Percentiles rank a stretch among this genome's conserved stretches.
Conservation (phyloP, 2,797 vertebrate species). For the Ataeniobius toweri region DNA sequence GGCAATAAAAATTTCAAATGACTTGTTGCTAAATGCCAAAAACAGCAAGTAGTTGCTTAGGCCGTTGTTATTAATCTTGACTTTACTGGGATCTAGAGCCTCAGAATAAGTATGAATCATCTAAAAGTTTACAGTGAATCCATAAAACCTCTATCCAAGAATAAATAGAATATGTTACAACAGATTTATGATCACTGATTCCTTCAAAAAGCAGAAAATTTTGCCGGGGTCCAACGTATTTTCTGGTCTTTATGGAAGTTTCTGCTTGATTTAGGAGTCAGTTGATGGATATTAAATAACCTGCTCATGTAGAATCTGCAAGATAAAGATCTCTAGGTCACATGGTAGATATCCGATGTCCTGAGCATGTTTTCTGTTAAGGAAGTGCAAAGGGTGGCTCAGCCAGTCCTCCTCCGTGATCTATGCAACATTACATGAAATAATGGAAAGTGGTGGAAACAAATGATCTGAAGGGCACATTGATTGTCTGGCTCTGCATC, state of each 20-base stretch:
- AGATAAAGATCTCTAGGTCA: slow-evolving; percentile 74
- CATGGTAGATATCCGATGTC: slow-evolving; percentile 63
- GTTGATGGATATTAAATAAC: slow-evolving; percentile 64
- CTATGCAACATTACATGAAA: slow-evolving; percentile 58
- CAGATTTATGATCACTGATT: slow-evolving; percentile 36
- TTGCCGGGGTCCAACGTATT: slow-evolving; percentile 24
- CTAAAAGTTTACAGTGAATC: slow-evolving; percentile 15
- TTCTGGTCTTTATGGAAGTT: slow-evolving; percentile 26
- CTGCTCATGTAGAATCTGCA: slow-evolving; percentile 70
- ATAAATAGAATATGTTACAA: slow-evolving; percentile 21
- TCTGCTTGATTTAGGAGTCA: slow-evolving; percentile 52
- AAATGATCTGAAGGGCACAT: slow-evolving; percentile 45
- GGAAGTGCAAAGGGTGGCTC: slow-evolving; percentile 39
- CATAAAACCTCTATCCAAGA: slow-evolving; percentile 12
- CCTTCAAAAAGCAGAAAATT: slow-evolving; percentile 21
- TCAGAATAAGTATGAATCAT: slow-evolving; percentile 23
- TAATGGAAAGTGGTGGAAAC: slow-evolving; percentile 62
- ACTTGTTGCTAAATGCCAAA: slow-evolving; percentile 30
- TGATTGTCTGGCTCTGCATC: slow-evolving; percentile 35
- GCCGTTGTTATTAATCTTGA: slow-evolving; percentile 25
- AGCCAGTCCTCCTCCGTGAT: slow-evolving; percentile 64
- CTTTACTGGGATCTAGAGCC: slow-evolving; percentile 22
- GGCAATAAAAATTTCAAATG: slow-evolving; percentile 17
- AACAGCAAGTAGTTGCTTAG: slow-evolving; percentile 25
- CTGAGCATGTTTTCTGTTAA: slow-evolving; percentile 69